These are phyloP conservation scores for Ichneumon xanthorius DNA, from an alignment of 2,888 invertebrate genomes.

Conservation along the genomic window DNA sequence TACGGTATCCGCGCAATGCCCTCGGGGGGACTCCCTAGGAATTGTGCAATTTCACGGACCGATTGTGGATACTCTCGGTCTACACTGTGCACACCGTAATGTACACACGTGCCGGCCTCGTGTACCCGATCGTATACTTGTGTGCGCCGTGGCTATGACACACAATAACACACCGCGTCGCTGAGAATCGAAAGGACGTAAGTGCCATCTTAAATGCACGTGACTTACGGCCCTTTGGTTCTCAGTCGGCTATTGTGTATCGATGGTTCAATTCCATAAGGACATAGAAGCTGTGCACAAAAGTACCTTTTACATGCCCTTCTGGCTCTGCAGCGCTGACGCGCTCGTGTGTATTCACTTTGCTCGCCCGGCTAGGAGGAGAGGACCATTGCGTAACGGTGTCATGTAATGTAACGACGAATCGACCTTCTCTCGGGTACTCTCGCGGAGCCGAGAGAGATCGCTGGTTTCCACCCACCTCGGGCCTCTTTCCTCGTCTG, in stretches of 20 bases:
- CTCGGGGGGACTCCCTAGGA: slow-evolving; percentile 45
- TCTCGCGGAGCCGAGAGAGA: slow-evolving; percentile 62
- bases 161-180: not conserved
- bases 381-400: slow-evolving; percentile 79
- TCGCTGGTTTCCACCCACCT: slow-evolving; percentile 74
- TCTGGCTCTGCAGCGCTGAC: too few relatives aligned
- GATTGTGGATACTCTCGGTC: slow-evolving; percentile 54
- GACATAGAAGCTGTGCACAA: too few relatives aligned
- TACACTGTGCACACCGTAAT: slow-evolving; percentile 24
- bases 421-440: slow-evolving; percentile 76
- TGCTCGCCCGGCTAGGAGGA: slow-evolving; percentile 29
- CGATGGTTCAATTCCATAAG: too few relatives aligned
- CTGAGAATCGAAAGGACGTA: not conserved
- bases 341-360: slow-evolving; percentile 40
- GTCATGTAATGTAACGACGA: slow-evolving; percentile 80
- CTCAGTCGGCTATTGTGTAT: too few relatives aligned
- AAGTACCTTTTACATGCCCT: too few relatives aligned
- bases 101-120: slow-evolving; percentile 2
- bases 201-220: too few relatives aligned
- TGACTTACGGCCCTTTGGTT: too few relatives aligned
- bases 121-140: not conserved
- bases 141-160: not conserved
- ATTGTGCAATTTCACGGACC: slow-evolving; percentile 68
- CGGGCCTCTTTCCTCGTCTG: slow-evolving; percentile 12
- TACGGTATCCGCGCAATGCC: slow-evolving; percentile 42